Evolutionary conservation across 2,888 invertebrate species (phyloP), one percentile per base, ranked within the genome.

Genomic region (Stomorhina lunata): DNA sequence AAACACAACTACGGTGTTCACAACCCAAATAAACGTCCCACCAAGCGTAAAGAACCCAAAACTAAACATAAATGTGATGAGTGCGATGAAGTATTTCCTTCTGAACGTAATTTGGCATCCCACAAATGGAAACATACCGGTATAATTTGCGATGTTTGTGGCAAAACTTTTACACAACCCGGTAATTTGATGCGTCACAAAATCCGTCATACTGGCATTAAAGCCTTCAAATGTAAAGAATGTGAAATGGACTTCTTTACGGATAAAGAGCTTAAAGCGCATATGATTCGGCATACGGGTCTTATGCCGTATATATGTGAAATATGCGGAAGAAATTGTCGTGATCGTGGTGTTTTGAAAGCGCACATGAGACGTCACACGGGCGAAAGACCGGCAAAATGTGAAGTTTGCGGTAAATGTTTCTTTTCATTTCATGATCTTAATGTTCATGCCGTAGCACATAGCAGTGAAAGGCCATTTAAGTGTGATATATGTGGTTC

Each of bases 191-290:
- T 89, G 27, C 87, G 88, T 22, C 90, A 90, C 73, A 87, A 85
- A 71, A 90, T 89, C 88, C 88, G 86, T 32, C 89, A 89, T 78
- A 88, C 88, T 45, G 86, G 89, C n/a, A 89, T 90, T 79, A 86
- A 85, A 79, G 89, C 90, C 6, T 89, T 86, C 32, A 76, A 84
- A 48, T 89, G 89, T 27, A 80, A 84, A 6, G 84, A 84, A 4
- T 89, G 89, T 45, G 89, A 89, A 69, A 89, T 88, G 77, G 87
- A 88, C 2, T 89, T 89, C 53, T 85, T 88, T 0, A 89, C 90
- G 53, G 80, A 85, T 43, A 89, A 86, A 71, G 90, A 89, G 76
- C 73, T 90, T 6, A 87, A 88, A 80, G 88, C 88, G 37, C 89
- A 89, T 50, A 82, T 86, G 2, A 87, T 90, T 4, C 89, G 86